Evolutionary conservation across 2,113 vertebrate genomes (phyloP).

Genomic region (Anolis sagrei): DNA sequence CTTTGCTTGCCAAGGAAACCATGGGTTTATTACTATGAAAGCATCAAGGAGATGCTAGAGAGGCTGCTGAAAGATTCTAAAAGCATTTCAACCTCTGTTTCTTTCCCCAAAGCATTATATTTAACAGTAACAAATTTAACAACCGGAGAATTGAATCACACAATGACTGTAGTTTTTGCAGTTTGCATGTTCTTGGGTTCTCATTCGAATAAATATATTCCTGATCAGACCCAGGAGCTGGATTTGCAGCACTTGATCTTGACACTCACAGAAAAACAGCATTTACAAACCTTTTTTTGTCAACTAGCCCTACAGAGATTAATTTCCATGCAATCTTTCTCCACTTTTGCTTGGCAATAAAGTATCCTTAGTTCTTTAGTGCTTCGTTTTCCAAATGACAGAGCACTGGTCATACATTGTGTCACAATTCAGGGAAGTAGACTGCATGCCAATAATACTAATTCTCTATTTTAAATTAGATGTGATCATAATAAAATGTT

Average conservation of each 20-base stretch:
- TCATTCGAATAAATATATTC: neutral
- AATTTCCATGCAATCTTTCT: neutral
- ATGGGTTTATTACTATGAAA: slow-evolving; percentile 28
- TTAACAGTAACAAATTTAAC: neutral
- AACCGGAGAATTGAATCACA: neutral
- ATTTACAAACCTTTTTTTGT: neutral
- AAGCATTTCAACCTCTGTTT: slow-evolving; percentile 16
- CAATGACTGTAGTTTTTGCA: slow-evolving; percentile 14
- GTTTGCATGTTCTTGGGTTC: neutral
- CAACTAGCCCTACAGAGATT: neutral
- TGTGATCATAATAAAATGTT: no score
- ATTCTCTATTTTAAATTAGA: no score
- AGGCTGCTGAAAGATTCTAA: slow-evolving; percentile 35
- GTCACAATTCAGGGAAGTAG: no score
- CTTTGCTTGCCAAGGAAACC: slow-evolving; percentile 38
- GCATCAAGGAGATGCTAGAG: slow-evolving; percentile 31
- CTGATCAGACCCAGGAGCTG: neutral
- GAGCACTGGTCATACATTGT: no score
- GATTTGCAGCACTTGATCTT: neutral
- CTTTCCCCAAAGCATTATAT: neutral
- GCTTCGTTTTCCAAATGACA: no score
- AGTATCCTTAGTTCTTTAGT: no score
- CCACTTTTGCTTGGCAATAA: neutral
- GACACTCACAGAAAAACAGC: neutral
- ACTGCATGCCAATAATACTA: no score